phyloP scores from a whole-genome alignment of 2,113 vertebrate species.

The Glaucidium brasilianum region DNA sequence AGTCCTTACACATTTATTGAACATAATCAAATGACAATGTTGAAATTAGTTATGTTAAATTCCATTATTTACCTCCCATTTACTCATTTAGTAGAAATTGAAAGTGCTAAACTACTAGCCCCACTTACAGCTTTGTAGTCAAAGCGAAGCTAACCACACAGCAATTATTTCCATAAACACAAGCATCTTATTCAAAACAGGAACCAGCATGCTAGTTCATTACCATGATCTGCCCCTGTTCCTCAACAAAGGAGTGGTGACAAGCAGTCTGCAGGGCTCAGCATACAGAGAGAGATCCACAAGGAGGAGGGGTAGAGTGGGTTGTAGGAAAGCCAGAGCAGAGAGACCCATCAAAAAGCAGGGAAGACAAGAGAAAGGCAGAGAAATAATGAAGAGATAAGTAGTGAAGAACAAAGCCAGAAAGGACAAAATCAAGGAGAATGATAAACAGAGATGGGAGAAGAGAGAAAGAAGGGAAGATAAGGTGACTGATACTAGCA shows the following conservation, averaged over 20 bases:
- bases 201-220: not conserved
- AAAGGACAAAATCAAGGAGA: not conserved
- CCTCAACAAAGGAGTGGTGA: not conserved
- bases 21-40: not conserved
- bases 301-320: not conserved
- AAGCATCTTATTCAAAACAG: not conserved
- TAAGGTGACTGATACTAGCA: not conserved
- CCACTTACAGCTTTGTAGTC: not conserved
- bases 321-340: not conserved
- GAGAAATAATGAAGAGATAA: not conserved
- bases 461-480: not conserved
- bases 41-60: not conserved
- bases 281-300: fast-evolving
- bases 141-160: not conserved
- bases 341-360: not conserved
- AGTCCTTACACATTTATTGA: not conserved
- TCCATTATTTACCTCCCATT: not conserved
- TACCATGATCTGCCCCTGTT: not conserved
- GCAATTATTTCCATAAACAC: not conserved
- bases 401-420: not conserved
- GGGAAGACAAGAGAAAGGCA: not conserved
- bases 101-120: not conserved
- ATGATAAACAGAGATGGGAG: not conserved
- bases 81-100: not conserved
- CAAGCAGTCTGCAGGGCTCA: not conserved